A percentile compares a stretch with the other conserved stretches of the same genome.
phyloP scores from a whole-genome alignment of 2,113 vertebrate species.

The Triplophysa tibetana region DNA sequence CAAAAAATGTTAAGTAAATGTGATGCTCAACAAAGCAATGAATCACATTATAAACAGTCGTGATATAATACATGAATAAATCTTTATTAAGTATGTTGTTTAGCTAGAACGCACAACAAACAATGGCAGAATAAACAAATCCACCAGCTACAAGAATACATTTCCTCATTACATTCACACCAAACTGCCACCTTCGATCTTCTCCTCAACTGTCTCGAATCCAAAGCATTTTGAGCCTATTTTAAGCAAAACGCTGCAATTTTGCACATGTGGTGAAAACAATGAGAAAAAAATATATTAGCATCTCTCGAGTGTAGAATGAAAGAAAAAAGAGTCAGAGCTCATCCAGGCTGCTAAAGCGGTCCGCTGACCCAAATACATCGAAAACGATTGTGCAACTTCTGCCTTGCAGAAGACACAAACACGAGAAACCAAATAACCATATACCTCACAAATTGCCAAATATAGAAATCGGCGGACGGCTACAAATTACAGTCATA shows the following conservation, averaged over 20 bases:
- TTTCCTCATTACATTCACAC: background rate
- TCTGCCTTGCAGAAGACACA: background rate
- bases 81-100: too few species aligned
- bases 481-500: background rate
- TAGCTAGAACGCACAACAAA: background rate
- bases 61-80: too few species aligned
- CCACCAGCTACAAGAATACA: background rate
- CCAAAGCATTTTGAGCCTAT: background rate
- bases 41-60: too few species aligned
- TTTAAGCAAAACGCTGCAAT: background rate
- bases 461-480: background rate
- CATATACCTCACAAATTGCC: background rate
- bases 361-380: constrained; percentile 63
- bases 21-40: too few species aligned
- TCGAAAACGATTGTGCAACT: background rate
- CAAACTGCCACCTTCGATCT: background rate
- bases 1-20: too few species aligned
- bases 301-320: constrained; percentile 55
- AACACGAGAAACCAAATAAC: background rate
- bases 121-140: background rate
- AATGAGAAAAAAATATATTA: constrained; percentile 63
- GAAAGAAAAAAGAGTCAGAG: constrained; percentile 55
- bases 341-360: constrained; percentile 51
- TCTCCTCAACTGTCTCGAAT: background rate
- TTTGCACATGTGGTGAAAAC: constrained; percentile 50